These are phyloP conservation scores for Potamilus streckersoni DNA, from an alignment of 1,140 invertebrate genomes.

Conservation along the genomic window DNA sequence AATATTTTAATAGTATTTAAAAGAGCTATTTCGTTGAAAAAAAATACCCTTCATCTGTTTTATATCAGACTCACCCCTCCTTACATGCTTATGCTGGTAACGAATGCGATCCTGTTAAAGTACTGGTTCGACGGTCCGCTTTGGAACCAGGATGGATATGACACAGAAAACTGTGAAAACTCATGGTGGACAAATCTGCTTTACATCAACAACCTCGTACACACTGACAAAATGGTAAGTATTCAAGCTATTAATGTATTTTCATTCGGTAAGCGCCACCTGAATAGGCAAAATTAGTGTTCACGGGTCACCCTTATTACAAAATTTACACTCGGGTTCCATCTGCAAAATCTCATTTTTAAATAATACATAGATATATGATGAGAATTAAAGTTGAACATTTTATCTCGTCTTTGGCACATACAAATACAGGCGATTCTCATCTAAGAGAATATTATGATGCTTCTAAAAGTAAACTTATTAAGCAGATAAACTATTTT, in stretches of 20 bases:
- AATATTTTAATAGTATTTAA: too few relatives aligned
- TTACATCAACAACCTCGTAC: conserved; percentile 85
- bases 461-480: too few relatives aligned
- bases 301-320: neutral
- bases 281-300: neutral
- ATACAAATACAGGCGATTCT: too few relatives aligned
- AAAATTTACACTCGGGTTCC: too few relatives aligned
- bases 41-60: too few relatives aligned
- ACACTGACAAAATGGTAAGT: conserved; percentile 68
- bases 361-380: too few relatives aligned
- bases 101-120: conserved; percentile 49
- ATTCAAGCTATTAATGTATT: neutral
- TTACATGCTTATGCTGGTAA: conserved; percentile 53
- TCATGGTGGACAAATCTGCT: conserved; percentile 87
- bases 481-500: too few relatives aligned
- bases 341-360: too few relatives aligned
- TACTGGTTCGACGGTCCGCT: conserved; percentile 58
- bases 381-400: too few relatives aligned
- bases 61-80: conserved; percentile 51
- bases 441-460: too few relatives aligned
- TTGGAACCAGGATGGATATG: conserved; percentile 38
- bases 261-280: neutral
- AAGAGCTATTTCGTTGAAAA: too few relatives aligned
- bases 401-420: too few relatives aligned
- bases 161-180: conserved; percentile 69